phyloP scores from a whole-genome alignment of 1,140 invertebrate species.

The Dendroctonus valens region DNA sequence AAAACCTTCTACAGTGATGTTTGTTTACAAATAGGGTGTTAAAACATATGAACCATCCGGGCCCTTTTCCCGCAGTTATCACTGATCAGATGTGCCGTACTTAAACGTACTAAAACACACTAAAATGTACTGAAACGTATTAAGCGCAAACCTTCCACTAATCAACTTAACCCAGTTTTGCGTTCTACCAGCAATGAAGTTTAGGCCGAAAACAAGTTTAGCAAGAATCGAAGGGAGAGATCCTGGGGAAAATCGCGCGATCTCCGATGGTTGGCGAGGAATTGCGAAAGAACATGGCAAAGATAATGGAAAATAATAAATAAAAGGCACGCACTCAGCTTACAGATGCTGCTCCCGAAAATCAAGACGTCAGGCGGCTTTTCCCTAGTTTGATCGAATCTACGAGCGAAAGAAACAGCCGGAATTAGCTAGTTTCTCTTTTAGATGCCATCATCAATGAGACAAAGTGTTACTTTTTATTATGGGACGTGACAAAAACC shows the following conservation, averaged over 20 bases:
- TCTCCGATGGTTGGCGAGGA: not conserved
- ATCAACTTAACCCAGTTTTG: no score
- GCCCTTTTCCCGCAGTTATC: not conserved
- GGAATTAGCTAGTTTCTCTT: not conserved
- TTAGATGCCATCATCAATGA: not conserved
- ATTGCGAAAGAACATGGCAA: conserved; percentile 3
- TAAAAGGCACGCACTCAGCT: conserved; percentile 32
- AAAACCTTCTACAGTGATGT: conserved; percentile 1
- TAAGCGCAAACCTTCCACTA: no score
- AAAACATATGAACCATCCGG: conserved; percentile 7
- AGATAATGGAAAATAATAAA: conserved; percentile 35
- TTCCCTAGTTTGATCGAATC: not conserved
- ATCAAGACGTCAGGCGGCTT: conserved; percentile 29
- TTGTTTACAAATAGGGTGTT: conserved; percentile 12
- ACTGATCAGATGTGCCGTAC: no score
- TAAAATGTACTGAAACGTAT: no score
- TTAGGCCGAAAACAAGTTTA: not conserved
- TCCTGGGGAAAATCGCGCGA: conserved; percentile 19
- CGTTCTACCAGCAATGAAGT: no score
- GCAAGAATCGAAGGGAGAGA: conserved; percentile 6
- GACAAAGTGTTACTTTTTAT: no score
- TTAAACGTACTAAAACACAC: no score
- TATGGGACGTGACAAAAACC: no score
- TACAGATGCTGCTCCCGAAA: conserved; percentile 32
- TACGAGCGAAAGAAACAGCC: conserved; percentile 1